These are phyloP conservation scores for Meloidogyne chitwoodi DNA, from an alignment of 1,140 invertebrate genomes.

Conservation along the genomic window DNA sequence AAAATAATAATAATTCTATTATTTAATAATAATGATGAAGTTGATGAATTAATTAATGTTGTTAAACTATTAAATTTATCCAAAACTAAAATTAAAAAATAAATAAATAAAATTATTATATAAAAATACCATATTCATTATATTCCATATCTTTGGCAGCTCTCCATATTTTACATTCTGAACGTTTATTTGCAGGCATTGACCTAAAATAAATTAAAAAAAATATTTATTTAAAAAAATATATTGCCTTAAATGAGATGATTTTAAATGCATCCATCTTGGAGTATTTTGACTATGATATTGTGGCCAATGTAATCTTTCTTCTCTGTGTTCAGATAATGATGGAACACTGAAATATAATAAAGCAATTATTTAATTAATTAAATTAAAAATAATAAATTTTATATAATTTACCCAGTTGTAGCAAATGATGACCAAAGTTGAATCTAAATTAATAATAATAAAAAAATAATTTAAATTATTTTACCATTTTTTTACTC, in stretches of 20 bases:
- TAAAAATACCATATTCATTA: conserved; percentile 45
- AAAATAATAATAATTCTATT: neutral
- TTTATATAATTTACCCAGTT: conserved; percentile 47
- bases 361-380: conserved; percentile 1
- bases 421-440: conserved; percentile 53
- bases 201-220: conserved; percentile 12
- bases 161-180: conserved; percentile 53
- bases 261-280: conserved; percentile 56
- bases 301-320: conserved; percentile 48
- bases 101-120: neutral
- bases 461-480: neutral
- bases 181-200: conserved; percentile 43
- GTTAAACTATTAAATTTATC: neutral
- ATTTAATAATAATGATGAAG: neutral
- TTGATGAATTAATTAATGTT: neutral
- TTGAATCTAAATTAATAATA: conserved; percentile 23
- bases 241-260: conserved; percentile 39
- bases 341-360: conserved; percentile 20
- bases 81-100: conserved; percentile 1
- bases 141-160: conserved; percentile 54
- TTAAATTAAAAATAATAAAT: neutral
- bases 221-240: neutral
- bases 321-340: conserved; percentile 15
- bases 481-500: conserved; percentile 40
- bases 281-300: conserved; percentile 45